phyloP scores from a whole-genome alignment of 1,140 invertebrate genomes.

The Orchesella cincta region DNA sequence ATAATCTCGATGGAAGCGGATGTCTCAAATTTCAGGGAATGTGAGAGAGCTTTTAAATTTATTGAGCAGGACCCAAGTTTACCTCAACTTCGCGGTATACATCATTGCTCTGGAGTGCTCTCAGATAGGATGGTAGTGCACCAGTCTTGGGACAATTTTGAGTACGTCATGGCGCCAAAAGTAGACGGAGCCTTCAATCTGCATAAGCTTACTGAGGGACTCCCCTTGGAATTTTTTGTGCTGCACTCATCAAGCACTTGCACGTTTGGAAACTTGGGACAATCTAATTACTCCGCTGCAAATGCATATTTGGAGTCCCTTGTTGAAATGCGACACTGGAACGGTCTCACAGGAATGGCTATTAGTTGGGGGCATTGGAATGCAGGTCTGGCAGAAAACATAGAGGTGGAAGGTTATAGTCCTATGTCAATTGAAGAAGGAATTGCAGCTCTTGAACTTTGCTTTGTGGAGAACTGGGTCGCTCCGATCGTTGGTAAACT shows the following conservation, averaged over 20 bases:
- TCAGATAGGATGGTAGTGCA: background rate
- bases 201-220: background rate
- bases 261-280: background rate
- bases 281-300: background rate
- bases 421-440: background rate
- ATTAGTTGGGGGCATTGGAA: background rate
- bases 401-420: background rate
- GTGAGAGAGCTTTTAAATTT: background rate
- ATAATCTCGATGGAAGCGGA: background rate
- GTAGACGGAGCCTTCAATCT: constrained; percentile 7
- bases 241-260: background rate
- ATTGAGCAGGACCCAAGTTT: background rate
- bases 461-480: background rate
- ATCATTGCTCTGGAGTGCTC: constrained; percentile 30
- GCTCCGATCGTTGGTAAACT: background rate
- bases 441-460: background rate
- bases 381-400: background rate
- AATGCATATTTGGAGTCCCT: background rate
- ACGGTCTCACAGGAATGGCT: background rate
- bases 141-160: background rate
- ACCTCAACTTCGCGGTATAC: constrained; percentile 25
- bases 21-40: background rate
- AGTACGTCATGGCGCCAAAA: constrained; percentile 6
- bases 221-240: background rate
- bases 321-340: background rate